phyloP scores from a whole-genome alignment of 1,140 invertebrate genomes.

The Aphelinus atriplicis region DNA sequence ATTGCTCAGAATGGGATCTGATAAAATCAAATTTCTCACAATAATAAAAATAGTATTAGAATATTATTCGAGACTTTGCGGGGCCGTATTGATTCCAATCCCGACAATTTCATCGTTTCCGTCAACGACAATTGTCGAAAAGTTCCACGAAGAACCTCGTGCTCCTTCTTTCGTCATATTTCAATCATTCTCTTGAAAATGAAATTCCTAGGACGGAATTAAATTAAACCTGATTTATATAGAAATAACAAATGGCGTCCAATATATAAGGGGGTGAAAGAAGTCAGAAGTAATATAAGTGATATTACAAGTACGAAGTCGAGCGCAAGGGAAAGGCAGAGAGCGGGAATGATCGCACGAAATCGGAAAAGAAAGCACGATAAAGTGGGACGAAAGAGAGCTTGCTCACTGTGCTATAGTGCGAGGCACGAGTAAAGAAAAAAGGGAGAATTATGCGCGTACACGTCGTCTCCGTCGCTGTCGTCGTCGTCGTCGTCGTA shows the following conservation, averaged over 20 bases:
- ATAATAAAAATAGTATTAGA: no score
- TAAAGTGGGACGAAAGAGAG: not conserved
- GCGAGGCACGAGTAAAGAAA: conserved; percentile 17
- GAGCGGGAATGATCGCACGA: not conserved
- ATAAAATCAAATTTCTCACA: no score
- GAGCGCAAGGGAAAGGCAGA: not conserved
- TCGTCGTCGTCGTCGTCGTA: not conserved
- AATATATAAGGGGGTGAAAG: no score
- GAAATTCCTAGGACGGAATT: not conserved
- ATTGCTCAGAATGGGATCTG: not conserved
- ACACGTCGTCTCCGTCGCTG: conserved; percentile 41
- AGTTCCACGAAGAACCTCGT: no score
- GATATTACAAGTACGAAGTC: not conserved
- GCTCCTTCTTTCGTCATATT: not conserved
- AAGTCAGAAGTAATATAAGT: not conserved
- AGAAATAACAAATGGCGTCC: not conserved
- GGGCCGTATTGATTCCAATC: no score
- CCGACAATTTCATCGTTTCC: no score
- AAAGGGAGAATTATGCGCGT: conserved; percentile 53
- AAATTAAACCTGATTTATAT: no score
- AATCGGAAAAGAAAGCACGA: not conserved
- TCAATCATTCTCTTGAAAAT: not conserved
- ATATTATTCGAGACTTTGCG: no score
- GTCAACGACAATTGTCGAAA: no score
- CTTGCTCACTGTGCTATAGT: not conserved